Conservation (phyloP, 2,797 vertebrate genomes). For the Morus bassanus region DNA sequence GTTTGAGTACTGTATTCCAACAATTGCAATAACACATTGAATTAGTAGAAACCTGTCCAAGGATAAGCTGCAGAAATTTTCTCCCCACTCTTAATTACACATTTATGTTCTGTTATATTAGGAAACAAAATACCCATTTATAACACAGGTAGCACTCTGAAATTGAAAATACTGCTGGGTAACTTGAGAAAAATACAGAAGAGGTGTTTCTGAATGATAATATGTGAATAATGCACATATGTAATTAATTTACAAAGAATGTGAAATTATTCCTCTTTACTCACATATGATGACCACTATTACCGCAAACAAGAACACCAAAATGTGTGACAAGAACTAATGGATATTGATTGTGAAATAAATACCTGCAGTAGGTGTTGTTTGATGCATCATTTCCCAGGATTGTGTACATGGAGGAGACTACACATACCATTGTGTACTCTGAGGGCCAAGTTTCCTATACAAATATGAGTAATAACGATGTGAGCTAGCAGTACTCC, state of each 20-base stretch:
- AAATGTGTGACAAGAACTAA: background rate
- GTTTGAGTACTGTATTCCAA: background rate
- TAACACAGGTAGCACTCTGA: background rate
- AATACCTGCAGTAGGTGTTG: background rate
- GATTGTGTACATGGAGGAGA: background rate
- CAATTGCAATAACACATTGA: background rate
- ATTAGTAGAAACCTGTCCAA: background rate
- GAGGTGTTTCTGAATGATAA: background rate
- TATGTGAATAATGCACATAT: background rate
- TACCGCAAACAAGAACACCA: background rate
- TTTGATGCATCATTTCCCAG: background rate
- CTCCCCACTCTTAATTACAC: background rate
- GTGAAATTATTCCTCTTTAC: background rate
- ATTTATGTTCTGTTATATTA: background rate
- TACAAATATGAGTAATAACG: background rate
- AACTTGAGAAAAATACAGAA: background rate
- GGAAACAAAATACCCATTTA: background rate
- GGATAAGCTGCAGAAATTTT: background rate
- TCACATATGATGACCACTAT: fast-evolving
- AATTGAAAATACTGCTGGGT: background rate
- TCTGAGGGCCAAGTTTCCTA: background rate
- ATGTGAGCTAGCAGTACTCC: background rate
- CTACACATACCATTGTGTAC: background rate
- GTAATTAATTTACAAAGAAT: background rate
- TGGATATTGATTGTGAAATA: background rate